A percentile compares a stretch with the other conserved stretches of the same genome.
Evolutionary conservation across 2,888 invertebrate genomes (phyloP).

Genomic region (Tipula unca): DNA sequence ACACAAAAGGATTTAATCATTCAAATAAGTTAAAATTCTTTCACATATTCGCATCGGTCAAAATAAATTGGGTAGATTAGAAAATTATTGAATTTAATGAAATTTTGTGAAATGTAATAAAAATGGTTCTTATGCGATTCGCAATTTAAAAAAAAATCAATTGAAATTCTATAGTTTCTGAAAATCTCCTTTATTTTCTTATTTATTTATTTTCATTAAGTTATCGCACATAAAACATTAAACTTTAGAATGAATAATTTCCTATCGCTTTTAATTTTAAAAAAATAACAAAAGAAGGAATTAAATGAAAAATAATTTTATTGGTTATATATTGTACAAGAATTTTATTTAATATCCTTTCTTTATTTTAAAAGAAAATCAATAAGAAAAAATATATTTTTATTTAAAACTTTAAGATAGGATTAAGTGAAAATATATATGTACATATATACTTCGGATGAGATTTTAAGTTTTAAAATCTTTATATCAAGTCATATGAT

Average conservation of each 20-base stretch:
- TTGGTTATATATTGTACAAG: not conserved
- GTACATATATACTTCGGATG: no score
- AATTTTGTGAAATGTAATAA: no score
- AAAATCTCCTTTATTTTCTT: no score
- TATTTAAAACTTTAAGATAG: not conserved
- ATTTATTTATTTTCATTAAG: not conserved
- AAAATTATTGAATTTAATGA: not conserved
- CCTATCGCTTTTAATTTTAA: not conserved
- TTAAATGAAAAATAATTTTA: not conserved
- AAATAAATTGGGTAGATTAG: not conserved
- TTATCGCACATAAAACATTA: not conserved
- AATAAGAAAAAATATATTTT: not conserved
- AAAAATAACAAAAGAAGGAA: not conserved
- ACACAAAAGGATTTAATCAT: not conserved
- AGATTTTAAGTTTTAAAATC: no score
- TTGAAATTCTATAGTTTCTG: no score
- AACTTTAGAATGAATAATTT: not conserved
- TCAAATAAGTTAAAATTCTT: not conserved
- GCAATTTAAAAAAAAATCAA: no score
- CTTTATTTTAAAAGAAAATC: not conserved
- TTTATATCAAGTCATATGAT: no score
- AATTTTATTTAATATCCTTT: not conserved
- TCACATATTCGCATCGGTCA: not conserved
- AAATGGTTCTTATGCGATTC: no score
- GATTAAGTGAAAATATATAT: not conserved